These are phyloP conservation scores for Pavo muticus DNA, from an alignment of 2,113 vertebrate genomes.

Conservation along the genomic window DNA sequence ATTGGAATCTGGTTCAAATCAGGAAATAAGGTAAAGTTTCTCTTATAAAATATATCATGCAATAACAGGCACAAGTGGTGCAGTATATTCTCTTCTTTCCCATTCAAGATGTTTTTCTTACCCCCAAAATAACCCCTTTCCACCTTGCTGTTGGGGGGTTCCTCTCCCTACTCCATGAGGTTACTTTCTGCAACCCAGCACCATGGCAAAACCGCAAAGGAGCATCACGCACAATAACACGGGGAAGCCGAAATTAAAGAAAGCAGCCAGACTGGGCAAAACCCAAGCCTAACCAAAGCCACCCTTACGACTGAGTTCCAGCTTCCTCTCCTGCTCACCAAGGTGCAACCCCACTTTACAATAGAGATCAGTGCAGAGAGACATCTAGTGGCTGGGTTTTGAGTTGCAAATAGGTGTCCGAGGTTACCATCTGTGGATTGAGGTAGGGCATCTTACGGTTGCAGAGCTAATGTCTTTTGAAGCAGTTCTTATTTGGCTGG, in stretches of 20 bases:
- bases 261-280: neutral
- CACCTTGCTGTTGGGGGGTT: too few species aligned
- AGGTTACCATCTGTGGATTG: accelerated
- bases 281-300: too few species aligned
- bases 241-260: accelerated
- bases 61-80: neutral
- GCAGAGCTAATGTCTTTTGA: accelerated
- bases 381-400: neutral
- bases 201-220: too few species aligned
- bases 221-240: accelerated
- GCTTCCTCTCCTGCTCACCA: neutral
- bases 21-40: conserved; percentile 7
- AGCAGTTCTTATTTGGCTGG: neutral
- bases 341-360: neutral
- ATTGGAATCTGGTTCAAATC: conserved; percentile 38
- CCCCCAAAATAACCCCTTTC: neutral
- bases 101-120: neutral
- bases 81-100: neutral
- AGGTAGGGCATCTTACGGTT: accelerated
- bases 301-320: neutral
- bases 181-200: neutral
- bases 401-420: accelerated
- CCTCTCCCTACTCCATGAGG: neutral
- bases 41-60: neutral
- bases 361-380: neutral